phyloP scores from a whole-genome alignment of 2,888 invertebrate genomes.

The Drosophila ustulata region DNA sequence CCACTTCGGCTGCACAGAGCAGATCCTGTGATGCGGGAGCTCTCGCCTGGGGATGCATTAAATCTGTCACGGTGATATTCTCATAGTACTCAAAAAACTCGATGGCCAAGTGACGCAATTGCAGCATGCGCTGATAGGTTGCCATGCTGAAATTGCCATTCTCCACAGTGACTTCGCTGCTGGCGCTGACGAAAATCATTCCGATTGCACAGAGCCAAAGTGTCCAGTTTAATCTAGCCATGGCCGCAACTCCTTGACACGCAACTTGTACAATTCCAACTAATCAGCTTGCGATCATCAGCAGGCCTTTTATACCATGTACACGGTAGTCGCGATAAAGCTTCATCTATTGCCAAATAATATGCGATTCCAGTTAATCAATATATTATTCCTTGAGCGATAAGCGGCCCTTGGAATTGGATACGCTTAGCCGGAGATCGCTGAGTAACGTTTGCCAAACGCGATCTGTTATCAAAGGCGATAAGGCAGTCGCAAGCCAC shows the following conservation, averaged over 20 bases:
- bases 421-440: no score
- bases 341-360: slow-evolving; percentile 4
- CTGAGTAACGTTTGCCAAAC: no score
- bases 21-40: slow-evolving; percentile 33
- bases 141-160: neutral
- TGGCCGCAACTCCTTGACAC: neutral
- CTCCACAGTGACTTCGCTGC: neutral
- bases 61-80: slow-evolving; percentile 42
- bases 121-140: slow-evolving; percentile 11
- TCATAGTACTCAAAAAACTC: slow-evolving; percentile 55
- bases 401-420: neutral
- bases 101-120: slow-evolving; percentile 39
- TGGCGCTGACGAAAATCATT: neutral
- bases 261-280: neutral
- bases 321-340: slow-evolving; percentile 1
- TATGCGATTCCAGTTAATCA: slow-evolving; percentile 5
- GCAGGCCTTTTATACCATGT: neutral
- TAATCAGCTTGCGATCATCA: neutral
- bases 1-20: slow-evolving; percentile 45
- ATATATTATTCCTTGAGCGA: neutral
- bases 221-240: neutral
- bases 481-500: neutral
- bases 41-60: neutral
- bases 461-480: no score
- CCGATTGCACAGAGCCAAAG: neutral